A percentile compares a stretch with the other conserved stretches of the same genome.
phyloP scores from a whole-genome alignment of 2,797 vertebrate species.

The Fistularia commersonii region DNA sequence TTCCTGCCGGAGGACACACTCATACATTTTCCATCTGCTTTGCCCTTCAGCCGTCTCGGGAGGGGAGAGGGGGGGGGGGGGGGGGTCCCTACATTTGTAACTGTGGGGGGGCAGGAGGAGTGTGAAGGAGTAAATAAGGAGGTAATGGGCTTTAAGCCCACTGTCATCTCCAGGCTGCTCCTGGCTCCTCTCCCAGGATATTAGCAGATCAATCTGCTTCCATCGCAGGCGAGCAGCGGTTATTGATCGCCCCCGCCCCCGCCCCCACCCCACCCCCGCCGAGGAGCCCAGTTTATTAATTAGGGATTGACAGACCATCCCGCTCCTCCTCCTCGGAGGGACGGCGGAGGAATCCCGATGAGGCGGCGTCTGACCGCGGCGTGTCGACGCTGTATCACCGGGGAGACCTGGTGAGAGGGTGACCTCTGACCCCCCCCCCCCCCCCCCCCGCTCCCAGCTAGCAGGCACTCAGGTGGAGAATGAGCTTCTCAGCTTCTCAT shows the following conservation, averaged over 20 bases:
- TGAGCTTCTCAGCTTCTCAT: too few species aligned
- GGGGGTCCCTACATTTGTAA: conserved; percentile 62
- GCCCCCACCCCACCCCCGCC: too few species aligned
- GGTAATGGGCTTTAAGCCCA: conserved; percentile 71
- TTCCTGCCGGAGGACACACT: conserved; percentile 26
- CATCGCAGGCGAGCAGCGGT: conserved; percentile 70
- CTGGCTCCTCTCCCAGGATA: conserved; percentile 74
- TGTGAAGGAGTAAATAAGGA: conserved; percentile 76
- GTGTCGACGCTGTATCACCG: conserved; percentile 14
- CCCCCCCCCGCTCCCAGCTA: too few species aligned
- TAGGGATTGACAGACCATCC: conserved; percentile 85
- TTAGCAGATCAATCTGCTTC: conserved; percentile 85
- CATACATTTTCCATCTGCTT: conserved; percentile 44
- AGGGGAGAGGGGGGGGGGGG: conserved; percentile 38
- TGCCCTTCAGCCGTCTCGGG: conserved; percentile 63
- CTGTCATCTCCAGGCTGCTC: conserved; percentile 71
- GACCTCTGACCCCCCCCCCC: conserved; percentile 47
- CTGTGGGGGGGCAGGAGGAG: conserved; percentile 62
- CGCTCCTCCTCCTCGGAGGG: conserved; percentile 67
- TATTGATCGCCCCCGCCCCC: too few species aligned
- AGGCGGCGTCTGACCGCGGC: conserved; percentile 61
- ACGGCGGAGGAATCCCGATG: conserved; percentile 69
- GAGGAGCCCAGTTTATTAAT: conserved; percentile 85
- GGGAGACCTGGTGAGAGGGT: conserved; percentile 36
- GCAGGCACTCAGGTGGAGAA: conserved; percentile 60